phyloP scores from a whole-genome alignment of 2,113 vertebrate genomes.

The Hemichromis elongatus region DNA sequence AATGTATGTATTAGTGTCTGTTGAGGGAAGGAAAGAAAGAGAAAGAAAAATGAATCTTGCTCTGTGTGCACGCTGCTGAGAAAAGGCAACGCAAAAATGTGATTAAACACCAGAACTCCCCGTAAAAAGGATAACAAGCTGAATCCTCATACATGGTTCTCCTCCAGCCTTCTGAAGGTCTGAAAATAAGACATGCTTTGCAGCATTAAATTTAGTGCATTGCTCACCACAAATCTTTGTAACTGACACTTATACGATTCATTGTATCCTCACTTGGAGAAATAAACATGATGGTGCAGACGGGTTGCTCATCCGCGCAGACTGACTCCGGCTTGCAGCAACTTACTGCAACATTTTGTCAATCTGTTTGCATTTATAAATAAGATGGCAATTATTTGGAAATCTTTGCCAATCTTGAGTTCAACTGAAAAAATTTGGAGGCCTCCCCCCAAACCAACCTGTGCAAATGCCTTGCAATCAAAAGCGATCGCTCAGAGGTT shows the following conservation, averaged over 20 bases:
- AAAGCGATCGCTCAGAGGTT: background rate
- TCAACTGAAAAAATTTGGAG: background rate
- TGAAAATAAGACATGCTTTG: background rate
- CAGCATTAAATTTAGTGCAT: background rate
- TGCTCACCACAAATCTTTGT: background rate
- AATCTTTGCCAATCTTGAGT: background rate
- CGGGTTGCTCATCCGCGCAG: background rate
- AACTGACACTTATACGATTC: background rate
- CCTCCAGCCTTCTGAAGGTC: background rate
- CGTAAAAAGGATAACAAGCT: background rate
- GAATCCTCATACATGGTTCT: background rate
- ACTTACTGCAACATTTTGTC: background rate
- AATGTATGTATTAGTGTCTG: background rate
- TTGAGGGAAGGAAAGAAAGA: background rate
- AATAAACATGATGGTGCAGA: background rate
- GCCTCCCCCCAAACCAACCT: background rate
- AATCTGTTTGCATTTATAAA: background rate
- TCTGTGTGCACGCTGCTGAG: background rate
- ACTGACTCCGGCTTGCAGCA: background rate
- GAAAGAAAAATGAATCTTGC: background rate
- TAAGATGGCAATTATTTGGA: background rate
- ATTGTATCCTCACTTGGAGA: background rate
- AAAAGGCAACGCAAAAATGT: background rate
- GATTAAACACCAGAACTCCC: background rate
- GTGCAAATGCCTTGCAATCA: background rate